These are phyloP conservation scores for Trematomus bernacchii DNA, from an alignment of 2,797 vertebrate species.

Conservation along the genomic window DNA sequence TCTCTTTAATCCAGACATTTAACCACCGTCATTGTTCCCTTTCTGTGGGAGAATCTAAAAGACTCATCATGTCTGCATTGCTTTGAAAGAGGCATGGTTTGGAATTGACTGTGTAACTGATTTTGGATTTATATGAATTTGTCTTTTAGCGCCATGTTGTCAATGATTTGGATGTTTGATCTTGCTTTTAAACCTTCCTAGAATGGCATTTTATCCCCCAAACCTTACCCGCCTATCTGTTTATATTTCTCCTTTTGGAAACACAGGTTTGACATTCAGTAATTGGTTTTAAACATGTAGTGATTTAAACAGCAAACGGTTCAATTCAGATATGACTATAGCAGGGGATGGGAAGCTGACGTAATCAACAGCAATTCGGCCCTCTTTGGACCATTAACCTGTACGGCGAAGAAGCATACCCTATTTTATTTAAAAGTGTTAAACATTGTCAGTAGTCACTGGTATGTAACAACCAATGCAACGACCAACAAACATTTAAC, in stretches of 20 bases:
- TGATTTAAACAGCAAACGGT: too few relatives aligned
- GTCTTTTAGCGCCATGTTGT: background rate
- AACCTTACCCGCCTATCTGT: background rate
- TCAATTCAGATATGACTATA: too few relatives aligned
- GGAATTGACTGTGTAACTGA: slow-evolving; percentile 40
- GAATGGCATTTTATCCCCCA: background rate
- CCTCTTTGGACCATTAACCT: too few relatives aligned
- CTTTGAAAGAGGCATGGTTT: slow-evolving; percentile 80
- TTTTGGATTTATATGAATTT: background rate
- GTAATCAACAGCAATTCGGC: too few relatives aligned
- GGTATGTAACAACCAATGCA: too few relatives aligned
- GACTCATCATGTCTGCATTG: slow-evolving; percentile 78
- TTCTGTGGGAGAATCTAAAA: slow-evolving; percentile 4
- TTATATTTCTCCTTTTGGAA: background rate
- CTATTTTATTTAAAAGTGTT: too few relatives aligned
- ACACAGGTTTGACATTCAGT: background rate
- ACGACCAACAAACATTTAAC: too few relatives aligned
- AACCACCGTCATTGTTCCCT: background rate
- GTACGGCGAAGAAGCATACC: too few relatives aligned
- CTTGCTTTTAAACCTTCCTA: background rate
- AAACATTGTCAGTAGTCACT: too few relatives aligned
- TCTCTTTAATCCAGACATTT: slow-evolving; percentile 7
- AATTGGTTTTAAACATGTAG: background rate
- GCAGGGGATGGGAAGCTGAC: too few relatives aligned
- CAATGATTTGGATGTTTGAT: background rate